Evolutionary conservation across 2,113 vertebrate species (phyloP), one percentile per base, ranked within the genome.

Genomic region (Ammospiza caudacuta): DNA sequence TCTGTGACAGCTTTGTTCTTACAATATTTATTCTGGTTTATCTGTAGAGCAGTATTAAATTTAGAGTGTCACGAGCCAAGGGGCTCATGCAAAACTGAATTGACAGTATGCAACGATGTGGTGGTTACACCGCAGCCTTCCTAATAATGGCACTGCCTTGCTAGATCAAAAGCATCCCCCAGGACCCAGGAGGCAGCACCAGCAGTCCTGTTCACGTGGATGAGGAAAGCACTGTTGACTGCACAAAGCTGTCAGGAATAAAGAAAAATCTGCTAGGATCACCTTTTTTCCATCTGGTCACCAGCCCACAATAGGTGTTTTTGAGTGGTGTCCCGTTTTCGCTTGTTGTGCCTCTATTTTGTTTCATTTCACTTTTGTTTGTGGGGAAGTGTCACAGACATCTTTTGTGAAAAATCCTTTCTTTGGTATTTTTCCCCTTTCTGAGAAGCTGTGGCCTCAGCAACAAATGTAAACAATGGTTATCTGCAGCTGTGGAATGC

Each of bases 1-100:
- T 81, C 92, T 88, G 63, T 94, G 90, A 67, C 92, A 91, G 92
- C 59, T 95, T 95, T 94, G 74, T 95, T 95, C 91, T 96, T 93
- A 81, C 72, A 81, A 49, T 93, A 90, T 95, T 95, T 96, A 93
- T 95, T 93, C 81, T 74, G 70, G 89, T 91, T 95, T 92, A 86
- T 95, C 83, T 83, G 67, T 27, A 41, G 51, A 22, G 7, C 21
- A 31, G 59, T 68, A 77, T 86, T 93, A 94, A 95, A 94, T 95
- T 88, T 84, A 46, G 77, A 81, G 51, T 74, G 63, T 88, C 94
- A 88, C 0, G 0, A 94, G 59, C 66, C 39, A 39, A 90, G 79
- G 24, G 43, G 79, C 75, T 86, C 85, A 92, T 91, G 93, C 82
- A 95, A 95, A 95, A 85, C 78, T 52, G 80, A 92, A 97, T 66